phyloP scores from a whole-genome alignment of 1,140 invertebrate genomes.

The Temnothorax nylanderi region DNA sequence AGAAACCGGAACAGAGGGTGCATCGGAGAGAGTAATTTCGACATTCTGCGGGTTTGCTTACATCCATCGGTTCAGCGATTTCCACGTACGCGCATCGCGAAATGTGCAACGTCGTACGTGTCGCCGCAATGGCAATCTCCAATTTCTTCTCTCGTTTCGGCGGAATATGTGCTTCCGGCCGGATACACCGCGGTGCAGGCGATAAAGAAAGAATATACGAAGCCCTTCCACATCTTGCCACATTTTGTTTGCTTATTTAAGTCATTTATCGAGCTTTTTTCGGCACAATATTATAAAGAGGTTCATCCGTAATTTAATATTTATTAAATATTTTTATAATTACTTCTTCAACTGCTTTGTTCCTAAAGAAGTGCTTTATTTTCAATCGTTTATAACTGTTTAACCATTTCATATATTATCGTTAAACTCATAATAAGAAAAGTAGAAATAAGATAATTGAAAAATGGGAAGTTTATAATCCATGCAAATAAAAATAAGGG shows the following conservation, averaged over 20 bases:
- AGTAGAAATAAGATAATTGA: neutral
- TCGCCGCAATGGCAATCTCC: conserved; percentile 48
- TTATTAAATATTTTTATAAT: neutral
- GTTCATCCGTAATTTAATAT: neutral
- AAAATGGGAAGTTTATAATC: neutral
- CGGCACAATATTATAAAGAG: neutral
- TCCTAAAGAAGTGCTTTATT: neutral
- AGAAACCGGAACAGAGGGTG: conserved; percentile 79
- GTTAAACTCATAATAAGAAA: neutral
- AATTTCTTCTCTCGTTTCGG: conserved; percentile 33
- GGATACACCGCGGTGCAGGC: neutral
- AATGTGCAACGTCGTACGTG: conserved; percentile 60
- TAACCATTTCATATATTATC: too few relatives aligned
- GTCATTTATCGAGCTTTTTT: neutral
- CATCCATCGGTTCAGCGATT: conserved; percentile 82
- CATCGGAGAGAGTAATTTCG: conserved; percentile 83
- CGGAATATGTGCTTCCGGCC: neutral
- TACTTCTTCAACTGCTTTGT: neutral
- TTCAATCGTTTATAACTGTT: neutral
- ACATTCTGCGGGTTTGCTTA: conserved; percentile 84
- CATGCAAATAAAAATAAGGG: neutral
- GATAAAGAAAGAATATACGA: neutral
- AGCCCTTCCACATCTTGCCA: neutral
- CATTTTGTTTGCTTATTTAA: neutral
- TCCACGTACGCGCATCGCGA: conserved; percentile 62